Base-by-base conservation (phyloP, 2,113 vertebrate genomes). In the Hystrix cristata region DNA sequence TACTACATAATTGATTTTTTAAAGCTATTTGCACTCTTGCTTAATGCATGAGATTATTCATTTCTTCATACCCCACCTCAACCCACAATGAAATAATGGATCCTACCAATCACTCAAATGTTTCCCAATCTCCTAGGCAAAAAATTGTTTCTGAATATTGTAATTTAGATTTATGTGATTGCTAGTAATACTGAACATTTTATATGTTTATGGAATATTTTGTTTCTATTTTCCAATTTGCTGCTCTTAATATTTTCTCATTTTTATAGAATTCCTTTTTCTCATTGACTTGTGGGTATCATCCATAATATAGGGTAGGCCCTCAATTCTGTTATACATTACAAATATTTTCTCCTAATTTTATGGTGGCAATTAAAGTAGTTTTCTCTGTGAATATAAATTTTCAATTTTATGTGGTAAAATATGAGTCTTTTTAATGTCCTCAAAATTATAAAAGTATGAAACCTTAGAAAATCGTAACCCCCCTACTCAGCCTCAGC, bases 231-330 rank as follows among this genome's bases (percentile, higher is more conserved):
- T 29, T 67, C 60, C 57, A 59, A 64, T 34, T 48, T 67, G 69
- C 69, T n/a, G 38, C 15, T 93, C 51, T 80, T 57, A 57, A 29
- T 10, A 12, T 43, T 55, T 95, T 43, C 55, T 53, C 27, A 48
- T 25, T 85, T 87, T 94, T 83, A 59, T 59, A 15, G 59, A 80
- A 84, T 74, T 10, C n/a, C 43, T 87, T 55, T 88, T 84, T 67
- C 90, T 85, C 79, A 51, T 62, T 72, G 51, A 46, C 57, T 84
- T 72, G 23, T 46, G 69, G 38, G 74, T 38, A 71, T 69, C 62
- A 3, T 92, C 60, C 38, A n/a, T 59, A 27, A 76, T 6, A n/a
- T 18, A 62, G 53, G 60, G 13, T 67, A 78, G 79, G 29, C 13
- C 51, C 55, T 87, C n/a, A 38, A 34, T 91, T 65, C 14, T 53